A percentile compares a stretch with the other conserved stretches of the same genome.
These are phyloP conservation scores for Cochlearius cochlearius DNA, from an alignment of 2,113 vertebrate genomes.

Conservation along the genomic window DNA sequence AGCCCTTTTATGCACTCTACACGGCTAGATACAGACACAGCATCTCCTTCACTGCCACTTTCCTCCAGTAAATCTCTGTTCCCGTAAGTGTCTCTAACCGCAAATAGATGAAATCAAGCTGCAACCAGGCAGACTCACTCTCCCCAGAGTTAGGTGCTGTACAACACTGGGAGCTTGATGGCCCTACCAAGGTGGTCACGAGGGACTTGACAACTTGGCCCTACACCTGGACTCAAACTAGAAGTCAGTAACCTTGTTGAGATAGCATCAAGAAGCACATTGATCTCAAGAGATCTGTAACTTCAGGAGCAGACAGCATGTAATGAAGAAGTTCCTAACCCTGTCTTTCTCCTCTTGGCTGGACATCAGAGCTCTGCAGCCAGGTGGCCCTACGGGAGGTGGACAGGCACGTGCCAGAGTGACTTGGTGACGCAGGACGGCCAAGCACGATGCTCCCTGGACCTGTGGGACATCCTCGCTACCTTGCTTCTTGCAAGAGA, in stretches of 20 bases:
- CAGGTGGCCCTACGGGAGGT: not conserved
- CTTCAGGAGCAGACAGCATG: not conserved
- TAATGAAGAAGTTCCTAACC: not conserved
- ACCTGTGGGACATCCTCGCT: not conserved
- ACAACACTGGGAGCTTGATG: rapidly evolving
- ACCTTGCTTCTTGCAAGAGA: not conserved
- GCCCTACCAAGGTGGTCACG: rapidly evolving
- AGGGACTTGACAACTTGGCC: not conserved
- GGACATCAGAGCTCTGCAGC: not conserved
- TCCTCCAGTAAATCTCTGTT: not conserved
- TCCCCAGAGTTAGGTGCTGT: rapidly evolving
- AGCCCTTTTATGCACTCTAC: not conserved
- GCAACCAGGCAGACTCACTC: not conserved
- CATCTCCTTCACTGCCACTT: not conserved
- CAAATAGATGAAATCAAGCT: not conserved
- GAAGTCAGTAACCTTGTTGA: not conserved
- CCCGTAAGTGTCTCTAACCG: rapidly evolving
- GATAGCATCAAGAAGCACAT: rapidly evolving
- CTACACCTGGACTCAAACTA: not conserved
- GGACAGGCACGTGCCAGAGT: rapidly evolving
- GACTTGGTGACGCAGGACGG: rapidly evolving
- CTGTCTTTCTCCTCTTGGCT: not conserved
- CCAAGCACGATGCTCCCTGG: not conserved
- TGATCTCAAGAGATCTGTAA: not conserved
- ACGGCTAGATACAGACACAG: not conserved